Evolutionary conservation across 2,888 invertebrate genomes (phyloP).

Genomic region (Exocentrus adspersus): DNA sequence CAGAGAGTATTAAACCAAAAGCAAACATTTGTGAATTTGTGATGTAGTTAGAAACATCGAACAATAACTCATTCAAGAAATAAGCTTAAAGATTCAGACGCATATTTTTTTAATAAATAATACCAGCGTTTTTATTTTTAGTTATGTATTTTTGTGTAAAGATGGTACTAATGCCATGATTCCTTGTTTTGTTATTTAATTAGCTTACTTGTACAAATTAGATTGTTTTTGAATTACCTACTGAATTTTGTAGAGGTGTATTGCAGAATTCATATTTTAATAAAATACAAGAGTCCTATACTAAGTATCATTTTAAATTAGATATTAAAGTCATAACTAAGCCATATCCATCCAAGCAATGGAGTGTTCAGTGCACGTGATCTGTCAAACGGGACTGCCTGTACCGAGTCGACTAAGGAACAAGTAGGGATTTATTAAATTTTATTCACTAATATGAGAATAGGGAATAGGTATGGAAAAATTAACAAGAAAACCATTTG

Average conservation of each 20-base stretch:
- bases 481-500: too few relatives aligned
- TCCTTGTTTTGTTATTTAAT: background rate
- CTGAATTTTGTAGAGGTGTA: constrained; percentile 6
- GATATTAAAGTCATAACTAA: too few relatives aligned
- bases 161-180: background rate
- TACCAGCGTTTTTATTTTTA: background rate
- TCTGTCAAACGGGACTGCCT: too few relatives aligned
- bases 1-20: background rate
- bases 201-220: constrained; percentile 5
- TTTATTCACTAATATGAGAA: too few relatives aligned
- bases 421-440: too few relatives aligned
- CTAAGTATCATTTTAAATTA: too few relatives aligned
- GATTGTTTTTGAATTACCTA: constrained; percentile 8
- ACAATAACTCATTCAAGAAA: background rate
- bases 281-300: constrained; percentile 3
- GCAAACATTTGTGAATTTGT: background rate
- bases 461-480: too few relatives aligned
- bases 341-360: too few relatives aligned
- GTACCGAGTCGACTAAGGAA: too few relatives aligned
- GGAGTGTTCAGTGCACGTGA: too few relatives aligned
- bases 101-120: background rate
- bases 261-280: constrained; percentile 20
- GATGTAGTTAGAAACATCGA: background rate
- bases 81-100: background rate
- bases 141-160: background rate